phyloP scores from a whole-genome alignment of 2,888 invertebrate genomes.

The Galerucella calmariensis region DNA sequence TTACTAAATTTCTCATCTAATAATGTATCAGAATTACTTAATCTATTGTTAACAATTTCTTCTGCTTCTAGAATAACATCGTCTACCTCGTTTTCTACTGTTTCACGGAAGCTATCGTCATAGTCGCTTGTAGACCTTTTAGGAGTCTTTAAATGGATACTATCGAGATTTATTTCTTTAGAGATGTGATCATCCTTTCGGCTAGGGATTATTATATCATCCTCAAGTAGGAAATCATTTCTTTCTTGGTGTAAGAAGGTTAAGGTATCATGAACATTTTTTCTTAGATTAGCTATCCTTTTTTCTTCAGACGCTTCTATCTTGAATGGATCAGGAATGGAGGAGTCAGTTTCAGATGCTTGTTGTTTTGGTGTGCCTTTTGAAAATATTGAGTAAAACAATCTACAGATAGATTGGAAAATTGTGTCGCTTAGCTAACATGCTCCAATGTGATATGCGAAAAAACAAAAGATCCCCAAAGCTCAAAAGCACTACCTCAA shows the following conservation, averaged over 20 bases:
- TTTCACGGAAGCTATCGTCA: slow-evolving; percentile 42
- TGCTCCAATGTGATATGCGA: slow-evolving; percentile 45
- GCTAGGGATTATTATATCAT: slow-evolving; percentile 62
- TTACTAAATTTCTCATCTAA: slow-evolving; percentile 38
- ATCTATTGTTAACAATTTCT: slow-evolving; percentile 58
- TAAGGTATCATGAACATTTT: slow-evolving; percentile 62
- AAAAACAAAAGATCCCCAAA: slow-evolving; percentile 39
- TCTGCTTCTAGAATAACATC: slow-evolving; percentile 61
- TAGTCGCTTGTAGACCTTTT: slow-evolving; percentile 47
- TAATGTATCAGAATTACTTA: slow-evolving; percentile 37
- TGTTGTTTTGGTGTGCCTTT: slow-evolving; percentile 50
- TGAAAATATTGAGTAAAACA: slow-evolving; percentile 52
- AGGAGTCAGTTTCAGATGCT: slow-evolving; percentile 49
- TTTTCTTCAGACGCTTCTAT: slow-evolving; percentile 43
- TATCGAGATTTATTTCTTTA: slow-evolving; percentile 58
- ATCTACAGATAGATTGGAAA: slow-evolving; percentile 47
- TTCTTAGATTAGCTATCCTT: slow-evolving; percentile 58
- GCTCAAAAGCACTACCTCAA: slow-evolving; percentile 41
- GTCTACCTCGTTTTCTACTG: slow-evolving; percentile 56
- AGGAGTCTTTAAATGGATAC: slow-evolving; percentile 53
- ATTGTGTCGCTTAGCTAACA: slow-evolving; percentile 43
- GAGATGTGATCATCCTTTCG: slow-evolving; percentile 63
- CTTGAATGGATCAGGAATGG: slow-evolving; percentile 51
- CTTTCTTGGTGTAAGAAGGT: slow-evolving; percentile 64
- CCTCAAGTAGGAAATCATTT: slow-evolving; percentile 63